These are phyloP conservation scores for Sterna hirundo DNA, from an alignment of 2,113 vertebrate species.

Conservation along the genomic window DNA sequence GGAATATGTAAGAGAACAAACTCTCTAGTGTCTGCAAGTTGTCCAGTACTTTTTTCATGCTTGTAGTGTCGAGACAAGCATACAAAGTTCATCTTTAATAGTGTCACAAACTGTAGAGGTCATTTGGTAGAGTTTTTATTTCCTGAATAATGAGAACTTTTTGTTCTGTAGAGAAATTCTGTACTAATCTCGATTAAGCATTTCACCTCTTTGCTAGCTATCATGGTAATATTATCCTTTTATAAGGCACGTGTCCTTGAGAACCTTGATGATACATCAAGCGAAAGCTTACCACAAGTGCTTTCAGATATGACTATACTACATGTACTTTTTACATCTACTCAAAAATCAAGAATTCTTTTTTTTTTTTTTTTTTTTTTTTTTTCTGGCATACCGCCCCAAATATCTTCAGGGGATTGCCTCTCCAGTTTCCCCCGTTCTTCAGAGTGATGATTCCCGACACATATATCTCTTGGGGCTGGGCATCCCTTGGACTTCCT, in stretches of 20 bases:
- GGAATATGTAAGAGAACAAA: not conserved
- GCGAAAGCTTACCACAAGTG: not conserved
- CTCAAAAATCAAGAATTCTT: not conserved
- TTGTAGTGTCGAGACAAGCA: not conserved
- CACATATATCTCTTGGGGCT: not conserved
- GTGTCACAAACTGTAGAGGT: not conserved
- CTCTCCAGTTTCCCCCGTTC: not conserved
- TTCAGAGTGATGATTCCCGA: not conserved
- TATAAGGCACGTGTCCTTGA: not conserved
- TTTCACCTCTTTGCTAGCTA: not conserved
- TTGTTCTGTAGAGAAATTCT: not conserved
- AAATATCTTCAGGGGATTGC: not conserved
- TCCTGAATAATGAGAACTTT: not conserved
- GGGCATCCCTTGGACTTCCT: not conserved
- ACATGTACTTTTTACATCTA: not conserved
- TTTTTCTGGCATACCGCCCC: not conserved
- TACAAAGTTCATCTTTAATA: not conserved
- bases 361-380: not conserved
- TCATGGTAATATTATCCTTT: not conserved
- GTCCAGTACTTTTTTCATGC: not conserved
- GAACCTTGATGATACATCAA: not conserved
- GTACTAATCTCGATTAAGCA: not conserved
- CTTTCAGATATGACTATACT: not conserved
- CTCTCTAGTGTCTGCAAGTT: not conserved
- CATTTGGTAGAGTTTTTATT: not conserved